Percentiles rank a stretch among this genome's conserved stretches.
phyloP scores from a whole-genome alignment of 1,140 invertebrate species.

The Drosophila sturtevanti region DNA sequence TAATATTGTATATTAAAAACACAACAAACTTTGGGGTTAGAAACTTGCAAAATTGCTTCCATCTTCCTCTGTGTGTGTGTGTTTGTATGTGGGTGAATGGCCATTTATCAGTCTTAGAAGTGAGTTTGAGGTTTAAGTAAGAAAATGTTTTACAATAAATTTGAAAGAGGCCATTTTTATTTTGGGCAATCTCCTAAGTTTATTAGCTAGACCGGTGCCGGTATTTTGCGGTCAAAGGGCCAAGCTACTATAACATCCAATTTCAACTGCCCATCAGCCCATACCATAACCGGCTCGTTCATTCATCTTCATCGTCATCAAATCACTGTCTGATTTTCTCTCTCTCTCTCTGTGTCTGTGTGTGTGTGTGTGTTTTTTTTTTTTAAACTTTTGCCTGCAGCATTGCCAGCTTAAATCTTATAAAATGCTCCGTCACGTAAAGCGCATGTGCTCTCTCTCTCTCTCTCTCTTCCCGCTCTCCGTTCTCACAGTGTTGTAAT shows the following conservation, averaged over 20 bases:
- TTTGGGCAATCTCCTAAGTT: conserved; percentile 47
- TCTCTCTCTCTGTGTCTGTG: too few relatives aligned
- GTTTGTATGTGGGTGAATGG: conserved; percentile 58
- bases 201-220: conserved; percentile 65
- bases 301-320: conserved; percentile 67
- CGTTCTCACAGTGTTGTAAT: background rate
- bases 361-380: background rate
- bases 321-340: conserved; percentile 57
- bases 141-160: conserved; percentile 74
- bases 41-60: conserved; percentile 39
- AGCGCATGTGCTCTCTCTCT: conserved; percentile 57
- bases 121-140: conserved; percentile 10
- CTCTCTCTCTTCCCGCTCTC: conserved; percentile 36
- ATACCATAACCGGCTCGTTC: conserved; percentile 8
- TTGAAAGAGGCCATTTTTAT: conserved; percentile 62
- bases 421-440: background rate
- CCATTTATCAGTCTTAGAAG: conserved; percentile 75
- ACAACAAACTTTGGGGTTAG: conserved; percentile 45
- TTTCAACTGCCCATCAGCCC: background rate
- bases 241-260: conserved; percentile 32
- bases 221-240: conserved; percentile 70
- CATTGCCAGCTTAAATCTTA: conserved; percentile 60
- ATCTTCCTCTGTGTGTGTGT: background rate
- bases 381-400: background rate
- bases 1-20: conserved; percentile 75